phyloP scores from a whole-genome alignment of 2,113 vertebrate species.

The Caranx ignobilis region DNA sequence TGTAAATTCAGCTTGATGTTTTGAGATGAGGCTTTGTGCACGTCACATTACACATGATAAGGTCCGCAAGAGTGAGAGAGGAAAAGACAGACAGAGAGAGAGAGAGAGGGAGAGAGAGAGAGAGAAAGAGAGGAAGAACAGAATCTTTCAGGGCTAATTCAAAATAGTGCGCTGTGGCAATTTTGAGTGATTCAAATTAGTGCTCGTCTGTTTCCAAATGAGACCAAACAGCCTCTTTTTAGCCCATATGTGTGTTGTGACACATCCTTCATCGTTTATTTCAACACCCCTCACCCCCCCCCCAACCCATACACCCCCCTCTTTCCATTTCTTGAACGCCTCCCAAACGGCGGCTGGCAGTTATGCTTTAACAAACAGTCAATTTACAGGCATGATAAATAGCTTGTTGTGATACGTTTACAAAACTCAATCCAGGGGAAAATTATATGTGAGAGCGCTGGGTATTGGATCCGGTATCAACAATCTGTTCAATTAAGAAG shows the following conservation, averaged over 20 bases:
- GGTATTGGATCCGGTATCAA: conserved; percentile 93
- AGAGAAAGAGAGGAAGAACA: conserved; percentile 31
- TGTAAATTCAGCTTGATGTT: conserved; percentile 79
- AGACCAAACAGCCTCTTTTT: conserved; percentile 78
- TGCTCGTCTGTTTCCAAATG: conserved; percentile 79
- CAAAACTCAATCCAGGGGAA: conserved; percentile 92
- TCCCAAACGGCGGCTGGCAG: conserved; percentile 89
- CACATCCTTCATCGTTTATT: conserved; percentile 89
- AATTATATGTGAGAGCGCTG: conserved; percentile 91
- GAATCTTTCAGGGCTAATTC: conserved; percentile 68
- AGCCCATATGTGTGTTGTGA: conserved; percentile 77
- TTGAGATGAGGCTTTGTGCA: conserved; percentile 70
- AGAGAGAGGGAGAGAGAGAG: conserved; percentile 37
- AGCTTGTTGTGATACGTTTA: conserved; percentile 92
- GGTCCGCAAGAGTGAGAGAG: conserved; percentile 33
- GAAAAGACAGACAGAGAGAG: conserved; percentile 32
- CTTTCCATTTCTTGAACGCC: conserved; percentile 89
- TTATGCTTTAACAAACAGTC: conserved; percentile 97
- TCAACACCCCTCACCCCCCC: conserved; percentile 86
- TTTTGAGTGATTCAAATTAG: conserved; percentile 78
- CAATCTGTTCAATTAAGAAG: conserved; percentile 95
- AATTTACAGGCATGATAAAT: conserved; percentile 95
- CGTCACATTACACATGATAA: conserved; percentile 67
- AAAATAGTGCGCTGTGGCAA: conserved; percentile 72
- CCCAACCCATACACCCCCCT: conserved; percentile 79